Base-by-base conservation (phyloP, 2,113 vertebrate species). In the Trematomus loennbergii region DNA sequence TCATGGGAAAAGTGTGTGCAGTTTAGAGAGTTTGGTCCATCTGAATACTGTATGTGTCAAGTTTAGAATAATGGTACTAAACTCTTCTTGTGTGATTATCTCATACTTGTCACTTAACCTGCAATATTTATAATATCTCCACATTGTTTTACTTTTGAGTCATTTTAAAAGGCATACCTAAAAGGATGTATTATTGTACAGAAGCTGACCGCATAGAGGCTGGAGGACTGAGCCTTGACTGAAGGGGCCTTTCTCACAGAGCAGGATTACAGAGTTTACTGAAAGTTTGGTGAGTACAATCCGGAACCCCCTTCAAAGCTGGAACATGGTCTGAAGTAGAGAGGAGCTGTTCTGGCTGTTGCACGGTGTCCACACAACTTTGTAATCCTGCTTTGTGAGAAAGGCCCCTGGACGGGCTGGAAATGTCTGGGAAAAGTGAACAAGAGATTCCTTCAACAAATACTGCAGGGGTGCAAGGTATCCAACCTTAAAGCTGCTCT, bases 281-380 rank as follows among this genome's bases (percentile, higher is more conserved):
- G 55, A 53, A 57, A 66, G 40, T 73, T 71, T 87, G 81, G 73
- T 70, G 84, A 77, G 58, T 65, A 67, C 80, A 84, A 75, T 33
- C 73, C 71, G 2, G 72, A 66, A 72, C 65, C 29, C 11, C 29
- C 40, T 75, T 78, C 64, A 68, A 79, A 86, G 78, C 68, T 18
- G 60, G 59, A 61, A 74, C 71, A 61, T 7, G 46, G 54, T 43
- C 18, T 65, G 58, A 57, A 60, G 71, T 2, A 7, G 60, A 53
- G 54, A 22, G 16, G 4, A 67, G 49, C 33, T 22, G 73, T 43
- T 66, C 48, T 66, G 65, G 55, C 16, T 73, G 68, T 77, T 70
- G 54, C 61, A 20, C 5, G 57, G 69, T 64, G 20, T 75, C 72
- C 61, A 69, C 50, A 74, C 50, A 81, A 29, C 81, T 75, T 59